phyloP scores from a whole-genome alignment of 2,113 vertebrate species.

The Natator depressus region DNA sequence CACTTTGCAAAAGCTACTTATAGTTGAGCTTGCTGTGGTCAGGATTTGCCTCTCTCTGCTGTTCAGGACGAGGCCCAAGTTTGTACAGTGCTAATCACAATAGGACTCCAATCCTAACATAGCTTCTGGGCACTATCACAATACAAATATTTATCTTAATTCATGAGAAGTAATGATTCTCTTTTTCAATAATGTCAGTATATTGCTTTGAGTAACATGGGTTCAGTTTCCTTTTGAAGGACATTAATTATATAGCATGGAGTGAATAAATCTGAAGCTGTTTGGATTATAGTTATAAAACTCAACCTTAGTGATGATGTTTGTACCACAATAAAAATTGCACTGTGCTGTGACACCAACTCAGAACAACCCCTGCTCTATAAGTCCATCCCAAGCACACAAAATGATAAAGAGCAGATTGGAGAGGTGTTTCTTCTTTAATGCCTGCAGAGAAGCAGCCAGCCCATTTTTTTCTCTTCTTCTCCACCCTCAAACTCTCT shows the following conservation, averaged over 20 bases:
- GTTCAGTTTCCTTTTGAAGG: not conserved
- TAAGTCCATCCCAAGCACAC: not conserved
- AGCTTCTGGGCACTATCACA: not conserved
- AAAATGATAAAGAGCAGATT: not conserved
- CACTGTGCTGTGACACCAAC: not conserved
- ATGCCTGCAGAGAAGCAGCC: not conserved
- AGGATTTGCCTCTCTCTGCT: not conserved
- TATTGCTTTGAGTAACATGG: not conserved
- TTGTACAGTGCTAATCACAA: not conserved
- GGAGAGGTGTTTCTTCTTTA: not conserved
- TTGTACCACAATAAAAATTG: not conserved
- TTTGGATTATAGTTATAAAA: not conserved
- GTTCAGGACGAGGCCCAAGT: not conserved
- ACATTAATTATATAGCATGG: not conserved
- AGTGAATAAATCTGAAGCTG: not conserved
- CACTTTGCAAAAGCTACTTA: not conserved
- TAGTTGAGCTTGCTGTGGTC: not conserved
- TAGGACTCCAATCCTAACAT: not conserved
- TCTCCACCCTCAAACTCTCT: not conserved
- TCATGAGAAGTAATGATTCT: not conserved
- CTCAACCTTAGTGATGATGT: not conserved
- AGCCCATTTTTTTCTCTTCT: not conserved
- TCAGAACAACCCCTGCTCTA: not conserved
- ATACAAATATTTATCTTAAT: not conserved
- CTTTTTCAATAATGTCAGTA: not conserved